A percentile compares a stretch with the other conserved stretches of the same genome.
phyloP scores from a whole-genome alignment of 1,140 invertebrate genomes.

The Trypoxylus dichotomus region DNA sequence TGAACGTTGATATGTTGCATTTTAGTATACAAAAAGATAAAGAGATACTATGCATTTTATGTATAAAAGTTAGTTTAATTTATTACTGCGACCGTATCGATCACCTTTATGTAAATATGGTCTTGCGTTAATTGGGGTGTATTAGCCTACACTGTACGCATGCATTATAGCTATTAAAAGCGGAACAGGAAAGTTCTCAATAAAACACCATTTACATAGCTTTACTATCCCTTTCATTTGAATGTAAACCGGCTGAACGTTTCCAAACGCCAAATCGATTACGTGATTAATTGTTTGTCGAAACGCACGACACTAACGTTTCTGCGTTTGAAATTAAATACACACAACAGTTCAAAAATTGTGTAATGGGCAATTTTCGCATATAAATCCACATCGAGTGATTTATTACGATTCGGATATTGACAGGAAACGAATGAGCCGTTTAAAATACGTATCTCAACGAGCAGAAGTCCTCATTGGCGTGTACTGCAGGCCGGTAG shows the following conservation, averaged over 20 bases:
- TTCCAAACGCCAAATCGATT: not conserved
- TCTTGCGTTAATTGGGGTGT: too few relatives aligned
- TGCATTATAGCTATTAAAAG: not conserved
- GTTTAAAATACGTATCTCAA: not conserved
- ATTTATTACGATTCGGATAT: slow-evolving; percentile 8
- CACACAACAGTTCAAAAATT: slow-evolving; percentile 9
- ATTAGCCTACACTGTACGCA: not conserved
- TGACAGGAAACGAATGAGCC: slow-evolving; percentile 10
- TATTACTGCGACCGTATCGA: not conserved
- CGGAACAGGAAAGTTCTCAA: not conserved
- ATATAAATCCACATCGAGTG: slow-evolving; percentile 5
- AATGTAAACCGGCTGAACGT: not conserved
- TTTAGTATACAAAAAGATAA: too few relatives aligned
- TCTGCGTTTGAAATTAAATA: not conserved
- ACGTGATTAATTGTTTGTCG: slow-evolving; percentile 15
- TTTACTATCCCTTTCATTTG: slow-evolving; percentile 1
- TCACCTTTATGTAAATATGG: not conserved
- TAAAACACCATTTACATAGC: not conserved
- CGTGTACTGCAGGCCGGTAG: not conserved
- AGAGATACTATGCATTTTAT: too few relatives aligned
- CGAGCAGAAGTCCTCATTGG: not conserved
- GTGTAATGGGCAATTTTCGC: slow-evolving; percentile 3
- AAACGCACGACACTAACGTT: slow-evolving; percentile 1
- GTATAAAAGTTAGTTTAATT: too few relatives aligned
- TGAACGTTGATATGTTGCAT: too few relatives aligned